Base-by-base conservation (phyloP, 2,888 invertebrate genomes). In the Acleris emargana region DNA sequence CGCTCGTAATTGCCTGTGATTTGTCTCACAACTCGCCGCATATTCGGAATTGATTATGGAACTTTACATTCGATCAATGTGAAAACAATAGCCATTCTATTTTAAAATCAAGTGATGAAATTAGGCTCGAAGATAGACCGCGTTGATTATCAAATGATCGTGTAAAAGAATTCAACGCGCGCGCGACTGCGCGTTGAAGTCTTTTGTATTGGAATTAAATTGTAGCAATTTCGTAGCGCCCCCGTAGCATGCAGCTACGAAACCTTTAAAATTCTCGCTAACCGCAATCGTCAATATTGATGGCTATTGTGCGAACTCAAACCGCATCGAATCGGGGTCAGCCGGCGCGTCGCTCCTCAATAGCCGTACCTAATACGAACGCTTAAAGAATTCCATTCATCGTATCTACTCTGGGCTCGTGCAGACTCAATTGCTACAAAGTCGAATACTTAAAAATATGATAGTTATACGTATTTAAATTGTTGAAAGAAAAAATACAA, bases 101-200 rank as follows among this genome's bases (percentile, higher is more conserved):
- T 38, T 13, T 38, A 38, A 38, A 38, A 38, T 4, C n/a, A 17
- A 1, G 45, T 45, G 45, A 45, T n/a, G 13, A 45, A 45, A n/a
- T 45, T n/a, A 38, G 4, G 3, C 38, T 38, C 1, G 13, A 38
- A 38, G 13, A 13, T 13, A 38, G 4, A 11, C 4, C 4, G 0
- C 38, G 13, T 9, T 0, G 16, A 17, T 16, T 16, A 2, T 55
- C 38, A 17, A 54, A 57, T 61, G 51, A 13, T n/a, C 20, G 11
- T 18, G 0, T 18, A 20, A 49, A 20, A 49, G 18, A 49, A 11
- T 18, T 47, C 47, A 47, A 47, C 49, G 49, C 3, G 22, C 38
- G 38, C 9, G 9, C 9, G 17, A n/a, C n/a, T 54, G 32, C 64
- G 60, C 72, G 71, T 72, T 69, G 67, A 71, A 63, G 68, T 72